Conservation (phyloP, 2,797 vertebrate genomes). For the Pseudochirops corinnae region DNA sequence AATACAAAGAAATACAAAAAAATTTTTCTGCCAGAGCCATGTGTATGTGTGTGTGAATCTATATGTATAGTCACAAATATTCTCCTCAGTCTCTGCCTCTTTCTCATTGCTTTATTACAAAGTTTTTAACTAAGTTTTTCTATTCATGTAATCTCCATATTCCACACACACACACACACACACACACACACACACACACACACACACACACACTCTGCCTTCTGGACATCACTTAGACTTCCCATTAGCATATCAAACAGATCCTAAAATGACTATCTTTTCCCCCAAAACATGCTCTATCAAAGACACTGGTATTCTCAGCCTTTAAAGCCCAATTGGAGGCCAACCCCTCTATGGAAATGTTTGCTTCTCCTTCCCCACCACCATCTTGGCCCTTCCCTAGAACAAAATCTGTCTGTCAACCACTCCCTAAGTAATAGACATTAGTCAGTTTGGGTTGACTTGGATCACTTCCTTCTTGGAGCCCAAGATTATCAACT, state of each 20-base stretch:
- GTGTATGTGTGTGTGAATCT: background rate
- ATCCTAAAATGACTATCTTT: background rate
- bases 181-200: background rate
- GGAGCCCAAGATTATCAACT: background rate
- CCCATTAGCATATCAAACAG: background rate
- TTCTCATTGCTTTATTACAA: background rate
- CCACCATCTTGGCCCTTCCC: background rate
- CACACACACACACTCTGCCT: background rate
- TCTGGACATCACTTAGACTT: background rate
- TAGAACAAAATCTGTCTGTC: background rate
- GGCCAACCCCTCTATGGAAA: background rate
- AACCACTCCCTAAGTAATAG: background rate
- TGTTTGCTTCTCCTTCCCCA: background rate
- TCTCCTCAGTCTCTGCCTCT: background rate
- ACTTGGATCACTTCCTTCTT: background rate
- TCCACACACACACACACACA: background rate
- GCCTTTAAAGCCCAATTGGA: background rate
- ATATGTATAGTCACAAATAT: background rate
- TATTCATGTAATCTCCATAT: background rate
- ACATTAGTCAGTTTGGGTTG: background rate
- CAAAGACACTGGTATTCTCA: background rate
- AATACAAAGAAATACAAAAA: background rate
- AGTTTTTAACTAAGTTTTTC: background rate
- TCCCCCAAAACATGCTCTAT: background rate
- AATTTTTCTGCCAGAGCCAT: background rate